phyloP scores from a whole-genome alignment of 2,797 vertebrate species.

The Spondyliosoma cantharus region DNA sequence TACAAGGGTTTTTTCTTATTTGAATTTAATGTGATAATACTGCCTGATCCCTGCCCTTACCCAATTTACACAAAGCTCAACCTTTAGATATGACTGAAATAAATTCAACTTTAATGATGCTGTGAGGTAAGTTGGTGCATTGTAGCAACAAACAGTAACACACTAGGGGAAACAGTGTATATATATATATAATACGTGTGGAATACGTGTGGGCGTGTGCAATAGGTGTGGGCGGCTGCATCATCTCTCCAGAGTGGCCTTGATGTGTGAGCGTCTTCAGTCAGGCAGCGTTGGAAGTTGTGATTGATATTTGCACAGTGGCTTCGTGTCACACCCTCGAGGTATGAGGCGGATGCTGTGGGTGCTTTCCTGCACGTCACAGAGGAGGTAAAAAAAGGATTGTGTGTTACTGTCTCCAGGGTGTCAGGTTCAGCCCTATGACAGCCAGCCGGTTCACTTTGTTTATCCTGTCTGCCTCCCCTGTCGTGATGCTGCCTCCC shows the following conservation, averaged over 20 bases:
- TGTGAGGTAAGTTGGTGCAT: background rate
- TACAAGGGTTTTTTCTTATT: slow-evolving; percentile 39
- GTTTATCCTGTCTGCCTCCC: slow-evolving; percentile 11
- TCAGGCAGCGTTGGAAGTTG: slow-evolving; percentile 4
- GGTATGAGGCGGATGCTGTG: slow-evolving; percentile 5
- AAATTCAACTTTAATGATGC: slow-evolving; percentile 34
- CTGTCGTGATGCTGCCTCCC: slow-evolving; percentile 1
- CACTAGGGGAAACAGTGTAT: background rate
- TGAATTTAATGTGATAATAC: slow-evolving; percentile 44
- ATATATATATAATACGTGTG: too few species aligned
- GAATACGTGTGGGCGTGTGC: too few species aligned
- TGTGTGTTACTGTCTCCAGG: slow-evolving; percentile 29
- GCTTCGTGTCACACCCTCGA: slow-evolving; percentile 20
- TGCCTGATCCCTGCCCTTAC: background rate
- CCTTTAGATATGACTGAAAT: slow-evolving; percentile 21
- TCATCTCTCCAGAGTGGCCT: background rate
- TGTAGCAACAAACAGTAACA: slow-evolving; percentile 23
- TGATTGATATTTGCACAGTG: slow-evolving; percentile 15
- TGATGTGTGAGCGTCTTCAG: background rate
- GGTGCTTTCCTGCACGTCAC: slow-evolving; percentile 18
- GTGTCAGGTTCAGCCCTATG: slow-evolving; percentile 43
- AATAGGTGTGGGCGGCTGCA: background rate
- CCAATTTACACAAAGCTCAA: slow-evolving; percentile 7
- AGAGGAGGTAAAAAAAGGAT: slow-evolving; percentile 26
- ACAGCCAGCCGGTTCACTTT: slow-evolving; percentile 27